These are phyloP conservation scores for Apis cerana DNA, from an alignment of 1,140 invertebrate species.

Conservation along the genomic window DNA sequence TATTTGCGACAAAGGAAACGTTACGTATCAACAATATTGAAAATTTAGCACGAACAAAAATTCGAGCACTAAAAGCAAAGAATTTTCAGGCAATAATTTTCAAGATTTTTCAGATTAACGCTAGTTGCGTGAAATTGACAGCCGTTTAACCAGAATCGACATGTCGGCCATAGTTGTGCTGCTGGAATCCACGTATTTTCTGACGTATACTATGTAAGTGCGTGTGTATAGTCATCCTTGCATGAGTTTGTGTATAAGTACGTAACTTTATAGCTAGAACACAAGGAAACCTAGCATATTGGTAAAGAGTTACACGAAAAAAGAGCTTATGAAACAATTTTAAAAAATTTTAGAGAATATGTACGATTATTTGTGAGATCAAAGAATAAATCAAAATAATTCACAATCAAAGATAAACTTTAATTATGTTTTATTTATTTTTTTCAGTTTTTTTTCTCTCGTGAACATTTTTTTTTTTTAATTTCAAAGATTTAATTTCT, in stretches of 20 bases:
- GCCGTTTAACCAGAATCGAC: slow-evolving; percentile 25
- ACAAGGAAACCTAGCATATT: background rate
- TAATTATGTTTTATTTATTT: background rate
- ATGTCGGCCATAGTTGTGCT: slow-evolving; percentile 23
- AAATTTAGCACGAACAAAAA: background rate
- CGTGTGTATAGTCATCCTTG: background rate
- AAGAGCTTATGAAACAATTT: background rate
- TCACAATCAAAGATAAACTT: too few species aligned
- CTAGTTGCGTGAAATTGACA: background rate
- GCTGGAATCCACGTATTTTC: slow-evolving; percentile 27
- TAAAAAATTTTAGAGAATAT: too few species aligned
- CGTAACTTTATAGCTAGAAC: background rate
- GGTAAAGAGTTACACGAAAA: background rate
- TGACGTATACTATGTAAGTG: background rate
- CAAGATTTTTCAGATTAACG: background rate
- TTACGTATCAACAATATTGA: background rate
- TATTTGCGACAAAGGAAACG: background rate
- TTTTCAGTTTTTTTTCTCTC: background rate
- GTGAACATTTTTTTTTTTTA: background rate
- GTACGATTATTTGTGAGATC: too few species aligned
- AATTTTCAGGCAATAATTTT: background rate
- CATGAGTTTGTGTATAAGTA: background rate
- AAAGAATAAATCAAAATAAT: too few species aligned
- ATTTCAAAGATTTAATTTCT: background rate
- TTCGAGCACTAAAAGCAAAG: too few species aligned